Percentiles rank a stretch among this genome's conserved stretches.
These are phyloP conservation scores for Hafferia zeledoni DNA, from an alignment of 2,797 vertebrate genomes.

Conservation along the genomic window DNA sequence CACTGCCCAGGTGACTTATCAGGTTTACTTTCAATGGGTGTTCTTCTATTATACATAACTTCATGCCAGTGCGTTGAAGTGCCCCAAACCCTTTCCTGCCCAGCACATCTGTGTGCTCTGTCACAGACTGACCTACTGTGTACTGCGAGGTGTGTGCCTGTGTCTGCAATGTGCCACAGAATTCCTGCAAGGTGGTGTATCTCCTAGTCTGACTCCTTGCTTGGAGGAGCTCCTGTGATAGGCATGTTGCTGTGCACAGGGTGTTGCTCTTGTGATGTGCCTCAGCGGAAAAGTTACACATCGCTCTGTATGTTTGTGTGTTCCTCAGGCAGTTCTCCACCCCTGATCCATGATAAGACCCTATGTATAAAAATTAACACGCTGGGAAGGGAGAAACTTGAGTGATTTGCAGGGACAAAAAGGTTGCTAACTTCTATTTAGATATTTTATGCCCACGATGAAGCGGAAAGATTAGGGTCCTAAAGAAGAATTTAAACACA, in stretches of 20 bases:
- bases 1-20: not conserved
- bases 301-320: not conserved
- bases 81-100: not conserved
- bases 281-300: not conserved
- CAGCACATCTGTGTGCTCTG: fast-evolving
- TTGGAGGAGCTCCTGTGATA: not conserved
- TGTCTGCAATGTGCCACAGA: not conserved
- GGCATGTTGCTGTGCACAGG: not conserved
- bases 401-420: not conserved
- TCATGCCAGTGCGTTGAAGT: not conserved
- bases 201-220: not conserved
- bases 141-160: fast-evolving
- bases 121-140: not conserved
- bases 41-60: not conserved
- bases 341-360: not conserved
- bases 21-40: not conserved
- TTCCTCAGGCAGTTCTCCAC: not conserved
- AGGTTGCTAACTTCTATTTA: not conserved
- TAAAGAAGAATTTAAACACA: constrained; percentile 26
- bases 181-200: not conserved
- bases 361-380: not conserved
- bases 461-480: not conserved
- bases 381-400: not conserved
- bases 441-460: not conserved
- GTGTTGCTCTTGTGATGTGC: not conserved